Base-by-base conservation (phyloP, 2,113 vertebrate species). In the Saguinus midas region DNA sequence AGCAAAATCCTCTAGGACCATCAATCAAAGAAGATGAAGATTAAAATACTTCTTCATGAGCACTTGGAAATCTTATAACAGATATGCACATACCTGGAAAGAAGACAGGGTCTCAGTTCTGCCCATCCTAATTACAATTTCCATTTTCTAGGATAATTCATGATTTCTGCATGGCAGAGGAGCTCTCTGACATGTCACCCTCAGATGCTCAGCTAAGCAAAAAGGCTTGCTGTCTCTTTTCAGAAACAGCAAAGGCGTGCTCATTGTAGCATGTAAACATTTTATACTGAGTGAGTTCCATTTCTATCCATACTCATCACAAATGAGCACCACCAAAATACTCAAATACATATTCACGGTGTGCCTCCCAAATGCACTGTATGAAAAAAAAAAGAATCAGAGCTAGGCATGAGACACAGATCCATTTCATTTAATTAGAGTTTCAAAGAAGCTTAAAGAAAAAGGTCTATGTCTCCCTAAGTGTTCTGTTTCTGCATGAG, bases 211-310 rank as follows among this genome's bases (percentile, higher is more conserved):
- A 66, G 84, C 61, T 95, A 92, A 97, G 95, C 75, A 92, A 97
- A 98, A 68, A 64, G 55, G 73, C 73, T 3, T 66, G 11, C 57
- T 0, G 29, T 89, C 90, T 93, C 68, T 96, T 91, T 96, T 94
- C 97, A 95, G 91, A 96, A 96, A 93, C 73, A 89, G 90, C 84
- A 70, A 75, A 97, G 88, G 66, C 17, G 20, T 95, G 96, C 66
- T 96, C 91, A 95, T 11, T 97, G 87, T 95, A 86, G 90, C 95
- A 57, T 98, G 92, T 96, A 90, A 98, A 97, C 95, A 98, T 95
- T 98, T 86, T 84, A 98, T 55, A 89, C 25, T 48, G 57, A 94
- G 93, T 90, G 93, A 96, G 97, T 94, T 94, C 80, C 23, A 80
- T 35, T 86, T 95, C 25, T 29, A 40, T 72, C 76, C 95, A 52